phyloP scores from a whole-genome alignment of 2,113 vertebrate species.

The Chrysemys picta region DNA sequence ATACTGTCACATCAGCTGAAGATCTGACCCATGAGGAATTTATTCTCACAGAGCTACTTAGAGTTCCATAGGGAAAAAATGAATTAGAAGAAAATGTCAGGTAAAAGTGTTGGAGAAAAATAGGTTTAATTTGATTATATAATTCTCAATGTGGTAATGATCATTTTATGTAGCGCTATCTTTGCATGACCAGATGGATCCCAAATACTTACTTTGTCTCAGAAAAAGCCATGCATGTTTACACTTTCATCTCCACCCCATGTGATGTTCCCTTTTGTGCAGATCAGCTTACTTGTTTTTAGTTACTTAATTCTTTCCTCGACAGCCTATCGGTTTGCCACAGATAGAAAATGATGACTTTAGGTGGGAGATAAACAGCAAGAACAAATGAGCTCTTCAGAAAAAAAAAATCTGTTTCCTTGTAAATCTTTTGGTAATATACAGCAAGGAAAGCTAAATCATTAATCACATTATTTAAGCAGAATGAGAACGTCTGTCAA shows the following conservation, averaged over 20 bases:
- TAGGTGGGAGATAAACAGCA: constrained; percentile 44
- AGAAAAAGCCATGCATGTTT: constrained; percentile 38
- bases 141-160: not conserved
- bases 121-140: constrained; percentile 30
- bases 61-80: not conserved
- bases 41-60: not conserved
- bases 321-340: constrained; percentile 14
- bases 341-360: constrained; percentile 50
- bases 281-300: constrained; percentile 34
- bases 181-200: constrained; percentile 36
- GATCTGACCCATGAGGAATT: not conserved
- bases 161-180: not conserved
- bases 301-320: constrained; percentile 13
- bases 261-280: not conserved
- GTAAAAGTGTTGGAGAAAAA: not conserved
- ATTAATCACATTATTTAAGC: constrained; percentile 41
- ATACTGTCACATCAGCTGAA: not conserved
- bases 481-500: not conserved
- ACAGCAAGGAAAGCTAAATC: not conserved
- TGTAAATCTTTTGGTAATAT: constrained; percentile 28
- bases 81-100: not conserved
- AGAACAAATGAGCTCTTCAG: constrained; percentile 56
- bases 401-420: constrained; percentile 34
- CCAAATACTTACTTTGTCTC: constrained; percentile 5
- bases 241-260: constrained; percentile 24